Evolutionary conservation across 2,888 invertebrate species (phyloP).

Genomic region (Leptinotarsa rubiginosa): DNA sequence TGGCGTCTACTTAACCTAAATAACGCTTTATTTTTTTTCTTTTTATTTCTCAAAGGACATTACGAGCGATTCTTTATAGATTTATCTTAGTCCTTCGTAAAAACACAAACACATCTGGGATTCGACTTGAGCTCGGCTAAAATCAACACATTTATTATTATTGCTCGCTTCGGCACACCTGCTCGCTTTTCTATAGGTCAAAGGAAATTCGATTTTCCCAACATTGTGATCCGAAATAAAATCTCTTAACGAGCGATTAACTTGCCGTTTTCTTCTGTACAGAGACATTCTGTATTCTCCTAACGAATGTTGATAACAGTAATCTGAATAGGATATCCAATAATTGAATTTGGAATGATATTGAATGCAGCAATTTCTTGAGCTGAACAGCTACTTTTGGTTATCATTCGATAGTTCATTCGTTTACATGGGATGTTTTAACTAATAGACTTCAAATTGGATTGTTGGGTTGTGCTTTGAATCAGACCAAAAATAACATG

Average conservation of each 20-base stretch:
- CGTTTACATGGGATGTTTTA: too few species aligned
- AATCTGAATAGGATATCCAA: not conserved
- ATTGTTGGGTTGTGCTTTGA: too few species aligned
- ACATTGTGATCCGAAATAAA: constrained; percentile 1
- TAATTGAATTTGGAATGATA: too few species aligned
- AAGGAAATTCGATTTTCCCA: constrained; percentile 29
- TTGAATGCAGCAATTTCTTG: not conserved
- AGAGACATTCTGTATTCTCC: not conserved
- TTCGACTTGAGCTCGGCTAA: constrained; percentile 26
- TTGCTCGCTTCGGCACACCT: constrained; percentile 35
- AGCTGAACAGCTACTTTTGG: not conserved
- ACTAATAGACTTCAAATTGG: too few species aligned
- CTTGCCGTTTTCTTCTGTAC: not conserved
- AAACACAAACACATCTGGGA: constrained; percentile 16
- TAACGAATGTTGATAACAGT: not conserved
- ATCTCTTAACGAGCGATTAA: not conserved
- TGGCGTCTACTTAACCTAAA: not conserved
- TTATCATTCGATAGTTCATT: not conserved
- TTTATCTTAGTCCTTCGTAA: constrained; percentile 10
- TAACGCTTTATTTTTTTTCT: not conserved
- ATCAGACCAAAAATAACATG: too few species aligned
- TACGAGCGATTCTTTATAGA: constrained; percentile 8
- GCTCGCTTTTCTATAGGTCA: constrained; percentile 33
- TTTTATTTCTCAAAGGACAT: not conserved
- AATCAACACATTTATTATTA: constrained; percentile 42